Percentiles rank a stretch among this genome's conserved stretches.
These are phyloP conservation scores for Halocynthia roretzi DNA, from an alignment of 23 tunicate genomes.

Conservation along the genomic window DNA sequence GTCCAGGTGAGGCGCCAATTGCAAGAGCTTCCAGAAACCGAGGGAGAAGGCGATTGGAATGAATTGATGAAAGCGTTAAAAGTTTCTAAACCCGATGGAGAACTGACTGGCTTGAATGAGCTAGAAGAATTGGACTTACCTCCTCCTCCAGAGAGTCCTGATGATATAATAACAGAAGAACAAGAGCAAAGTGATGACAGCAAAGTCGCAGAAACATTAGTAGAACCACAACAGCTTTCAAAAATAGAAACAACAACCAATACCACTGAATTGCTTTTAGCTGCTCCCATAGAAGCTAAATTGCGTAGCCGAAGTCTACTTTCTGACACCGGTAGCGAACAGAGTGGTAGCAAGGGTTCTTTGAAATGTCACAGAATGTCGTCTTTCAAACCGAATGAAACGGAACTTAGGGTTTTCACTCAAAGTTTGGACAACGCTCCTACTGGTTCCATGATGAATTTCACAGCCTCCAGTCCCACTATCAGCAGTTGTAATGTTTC, in stretches of 20 bases:
- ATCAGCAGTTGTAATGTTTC: too few relatives aligned
- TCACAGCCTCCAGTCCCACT: not conserved
- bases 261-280: too few relatives aligned
- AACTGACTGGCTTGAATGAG: not conserved
- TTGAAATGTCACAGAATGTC: not conserved
- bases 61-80: slow-evolving; percentile 38
- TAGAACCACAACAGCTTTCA: not conserved
- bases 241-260: not conserved
- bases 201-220: not conserved
- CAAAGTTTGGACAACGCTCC: not conserved
- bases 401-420: not conserved
- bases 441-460: not conserved
- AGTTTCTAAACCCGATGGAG: not conserved
- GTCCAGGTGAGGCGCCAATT: not conserved
- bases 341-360: too few relatives aligned
- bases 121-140: not conserved
- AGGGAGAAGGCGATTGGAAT: slow-evolving; percentile 43
- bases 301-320: too few relatives aligned
- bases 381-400: slow-evolving; percentile 4
- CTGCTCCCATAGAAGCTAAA: too few relatives aligned
- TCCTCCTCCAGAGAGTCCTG: not conserved
- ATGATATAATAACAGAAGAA: not conserved
- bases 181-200: not conserved
- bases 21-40: not conserved
- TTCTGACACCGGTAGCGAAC: too few relatives aligned